Base-by-base conservation (phyloP, 2,888 invertebrate genomes). In the Torymus aiolomorphi region DNA sequence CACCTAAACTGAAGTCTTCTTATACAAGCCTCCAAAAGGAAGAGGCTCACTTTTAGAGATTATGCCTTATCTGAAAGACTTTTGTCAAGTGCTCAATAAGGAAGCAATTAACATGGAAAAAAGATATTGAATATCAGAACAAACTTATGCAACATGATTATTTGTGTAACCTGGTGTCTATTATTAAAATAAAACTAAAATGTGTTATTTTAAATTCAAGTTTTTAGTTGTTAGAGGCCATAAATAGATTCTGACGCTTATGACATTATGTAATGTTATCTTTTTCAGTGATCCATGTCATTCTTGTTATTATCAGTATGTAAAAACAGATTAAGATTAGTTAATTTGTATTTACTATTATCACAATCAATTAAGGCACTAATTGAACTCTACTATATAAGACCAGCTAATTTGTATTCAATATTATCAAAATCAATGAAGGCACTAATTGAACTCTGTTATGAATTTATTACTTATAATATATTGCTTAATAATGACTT, bases 221-320 rank as follows among this genome's bases (percentile, higher is more conserved):
- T 61, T 77, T 75, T 70, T 18, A 69, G 16, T 69, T 18, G 42
- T 20, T 56, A 42, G 61, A n/a, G 14, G 49, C 42, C 67, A 69
- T 69, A 73, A 73, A 76, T 76, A 80, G 11, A 57, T 31, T 67
- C 24, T 52, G 42, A 67, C 51, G 24, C 54, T 61, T 71, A 62
- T 66, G 11, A 49, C 49, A 81, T 86, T 85, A 84, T 79, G 71
- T 85, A 85, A 86, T 80, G 51, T 76, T 81, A 85, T 83, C 78
- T 81, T 73, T 31, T 71, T 75, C 76, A 80, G 51, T 83, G 83
- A 86, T 83, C 84, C 81, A 31, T 78, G 72, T 81, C 65, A 83
- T 20, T 75, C 80, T 80, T 31, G 31, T 31, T 52, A 67, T 81
- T 78, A 82, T 80, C 76, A 80, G 52, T 13, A 2, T 31, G 20